Base-by-base conservation (phyloP, 2,888 invertebrate species). In the Serripes groenlandicus region DNA sequence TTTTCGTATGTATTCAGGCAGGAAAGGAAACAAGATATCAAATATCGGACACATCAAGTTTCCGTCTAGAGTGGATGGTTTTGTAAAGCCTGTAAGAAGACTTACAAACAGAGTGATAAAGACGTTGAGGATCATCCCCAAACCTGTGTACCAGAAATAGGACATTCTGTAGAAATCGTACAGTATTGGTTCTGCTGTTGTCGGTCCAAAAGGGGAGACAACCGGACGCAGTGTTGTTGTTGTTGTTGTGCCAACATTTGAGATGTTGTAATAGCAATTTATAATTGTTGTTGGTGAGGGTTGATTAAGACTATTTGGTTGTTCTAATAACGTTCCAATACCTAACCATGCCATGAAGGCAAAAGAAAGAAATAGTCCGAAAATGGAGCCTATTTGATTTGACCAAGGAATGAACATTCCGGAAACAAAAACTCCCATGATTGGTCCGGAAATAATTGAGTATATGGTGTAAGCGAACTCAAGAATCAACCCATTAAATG, bases 321-420 rank as follows among this genome's bases (percentile, higher is more conserved):
- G 80, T 52, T 81, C 85, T 21, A 85, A 35, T 3, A 85, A 23
- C 3, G 75, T 49, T n/a, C 85, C 85, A 23, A 85, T 32, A 2
- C 68, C 82, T 34, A 85, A 64, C 85, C 85, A 85, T 28, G 75
- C 77, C 85, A 85, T 85, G 35, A 85, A 82, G n/a, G 75, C 85
- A 28, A 82, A 23, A 11, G 85, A 85, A 0, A 78, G 49, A 26
- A 85, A 26, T 54, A 85, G 77, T 4, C 85, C 85, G 1, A 56
- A 32, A 4, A 72, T 37, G 4, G 85, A 78, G 0, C 85, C 92
- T 75, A 87, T 88, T 56, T 74, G 76, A 71, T 93, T 93, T 60
- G 91, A 88, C 86, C 92, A 97, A 71, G 97, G 93, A 71, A 93
- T 90, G 54, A 94, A 83, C 85, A 94, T 91, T 54, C 93, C 93